A percentile compares a stretch with the other conserved stretches of the same genome.
These are phyloP conservation scores for Himalopsyche kuldschensis DNA, from an alignment of 2,888 invertebrate genomes.

Conservation along the genomic window DNA sequence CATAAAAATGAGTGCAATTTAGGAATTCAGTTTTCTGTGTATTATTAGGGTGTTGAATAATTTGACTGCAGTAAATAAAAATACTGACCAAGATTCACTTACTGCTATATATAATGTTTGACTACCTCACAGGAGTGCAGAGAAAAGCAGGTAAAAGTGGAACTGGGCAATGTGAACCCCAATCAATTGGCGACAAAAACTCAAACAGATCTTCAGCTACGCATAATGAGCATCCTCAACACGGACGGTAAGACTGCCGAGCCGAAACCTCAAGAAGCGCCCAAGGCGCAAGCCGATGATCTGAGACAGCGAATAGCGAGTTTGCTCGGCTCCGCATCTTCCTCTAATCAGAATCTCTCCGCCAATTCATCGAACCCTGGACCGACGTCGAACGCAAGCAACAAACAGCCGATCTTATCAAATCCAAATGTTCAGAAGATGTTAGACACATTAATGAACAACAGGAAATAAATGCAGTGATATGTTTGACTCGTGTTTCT, in stretches of 20 bases:
- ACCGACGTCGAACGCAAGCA: conserved; percentile 46
- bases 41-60: no score
- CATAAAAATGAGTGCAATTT: no score
- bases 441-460: conserved; percentile 67
- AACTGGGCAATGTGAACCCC: conserved; percentile 68
- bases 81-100: not conserved
- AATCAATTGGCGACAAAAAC: conserved; percentile 55
- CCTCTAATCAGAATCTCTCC: conserved; percentile 43
- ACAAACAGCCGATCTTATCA: conserved; percentile 65
- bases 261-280: conserved; percentile 47
- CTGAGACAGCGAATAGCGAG: conserved; percentile 50
- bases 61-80: no score
- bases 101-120: conserved; percentile 47
- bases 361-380: conserved; percentile 42
- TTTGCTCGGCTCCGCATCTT: conserved; percentile 42
- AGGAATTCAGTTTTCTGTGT: no score
- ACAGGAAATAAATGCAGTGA: conserved; percentile 36
- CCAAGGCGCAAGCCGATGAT: conserved; percentile 44
- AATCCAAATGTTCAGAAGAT: conserved; percentile 81
- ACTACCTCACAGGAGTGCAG: conserved; percentile 66
- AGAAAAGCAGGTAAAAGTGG: conserved; percentile 73
- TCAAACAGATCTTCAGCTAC: conserved; percentile 73
- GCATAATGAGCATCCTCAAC: conserved; percentile 78
- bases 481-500: not conserved
- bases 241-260: conserved; percentile 52